Evolutionary conservation across 1,140 invertebrate genomes (phyloP).

Genomic region (Halesus radiatus): DNA sequence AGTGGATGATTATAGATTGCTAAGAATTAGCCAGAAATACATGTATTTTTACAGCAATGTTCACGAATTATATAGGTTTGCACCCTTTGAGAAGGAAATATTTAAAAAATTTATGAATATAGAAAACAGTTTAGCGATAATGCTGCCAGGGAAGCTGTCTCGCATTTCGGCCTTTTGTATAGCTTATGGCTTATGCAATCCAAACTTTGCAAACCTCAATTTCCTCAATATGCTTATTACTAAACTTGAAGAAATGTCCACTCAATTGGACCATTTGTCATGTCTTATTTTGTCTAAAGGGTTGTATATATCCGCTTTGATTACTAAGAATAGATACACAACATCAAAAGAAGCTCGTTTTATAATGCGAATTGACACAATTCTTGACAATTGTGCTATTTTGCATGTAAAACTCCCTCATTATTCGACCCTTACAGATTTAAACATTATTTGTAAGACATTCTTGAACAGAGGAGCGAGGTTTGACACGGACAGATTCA

Average conservation of each 20-base stretch:
- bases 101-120: conserved; percentile 45
- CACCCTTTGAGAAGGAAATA: conserved; percentile 62
- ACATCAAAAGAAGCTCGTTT: neutral
- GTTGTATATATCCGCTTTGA: conserved; percentile 12
- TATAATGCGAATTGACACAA: conserved; percentile 22
- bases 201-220: neutral
- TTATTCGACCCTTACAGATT: neutral
- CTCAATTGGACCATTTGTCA: conserved; percentile 24
- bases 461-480: conserved; percentile 21
- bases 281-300: conserved; percentile 40
- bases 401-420: conserved; percentile 3
- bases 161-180: conserved; percentile 18
- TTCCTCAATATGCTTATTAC: conserved; percentile 7
- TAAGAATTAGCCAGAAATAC: conserved; percentile 63
- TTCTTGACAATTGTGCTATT: conserved; percentile 14
- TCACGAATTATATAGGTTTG: conserved; percentile 60
- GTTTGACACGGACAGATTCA: conserved; percentile 27
- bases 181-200: conserved; percentile 27
- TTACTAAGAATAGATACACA: neutral
- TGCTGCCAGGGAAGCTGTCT: conserved; percentile 19
- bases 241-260: conserved; percentile 29
- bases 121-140: neutral
- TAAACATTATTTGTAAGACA: conserved; percentile 37
- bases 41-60: conserved; percentile 64
- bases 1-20: conserved; percentile 52